Evolutionary conservation across 2,888 invertebrate genomes (phyloP).

Genomic region (Drosophila acutilabella): DNA sequence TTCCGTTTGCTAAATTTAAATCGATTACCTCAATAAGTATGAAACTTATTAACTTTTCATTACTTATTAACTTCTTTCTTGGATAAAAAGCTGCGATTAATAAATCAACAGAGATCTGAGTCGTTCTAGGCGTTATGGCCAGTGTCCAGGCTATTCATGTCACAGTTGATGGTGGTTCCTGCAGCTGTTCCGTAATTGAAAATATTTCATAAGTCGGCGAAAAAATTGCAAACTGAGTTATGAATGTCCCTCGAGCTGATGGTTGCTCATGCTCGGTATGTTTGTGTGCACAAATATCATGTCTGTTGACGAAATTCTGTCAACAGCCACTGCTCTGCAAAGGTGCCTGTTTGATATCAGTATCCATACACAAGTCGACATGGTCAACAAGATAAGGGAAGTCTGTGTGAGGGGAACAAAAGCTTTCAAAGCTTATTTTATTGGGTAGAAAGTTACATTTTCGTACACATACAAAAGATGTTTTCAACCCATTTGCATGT

Average conservation of each 20-base stretch:
- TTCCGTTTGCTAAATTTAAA: too few species aligned
- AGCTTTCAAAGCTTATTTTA: neutral
- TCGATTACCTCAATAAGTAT: too few species aligned
- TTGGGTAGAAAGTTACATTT: neutral
- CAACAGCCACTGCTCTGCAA: constrained; percentile 35
- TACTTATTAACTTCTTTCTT: too few species aligned
- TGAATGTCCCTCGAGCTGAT: constrained; percentile 16
- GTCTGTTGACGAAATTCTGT: constrained; percentile 58
- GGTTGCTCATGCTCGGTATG: neutral
- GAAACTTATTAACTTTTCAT: too few species aligned
- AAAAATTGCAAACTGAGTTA: constrained; percentile 61
- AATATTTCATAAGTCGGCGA: constrained; percentile 64
- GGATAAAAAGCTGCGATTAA: too few species aligned
- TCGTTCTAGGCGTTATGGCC: too few species aligned
- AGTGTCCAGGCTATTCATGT: constrained; percentile 15
- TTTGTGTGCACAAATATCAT: constrained; percentile 12
- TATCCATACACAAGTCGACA: constrained; percentile 59
- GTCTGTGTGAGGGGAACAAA: neutral
- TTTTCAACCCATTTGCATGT: neutral
- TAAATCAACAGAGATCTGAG: too few species aligned
- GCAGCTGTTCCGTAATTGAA: constrained; percentile 39
- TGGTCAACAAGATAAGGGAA: constrained; percentile 14
- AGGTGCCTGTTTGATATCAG: constrained; percentile 62
- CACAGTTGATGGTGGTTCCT: constrained; percentile 19
- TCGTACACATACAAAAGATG: neutral